A percentile compares a stretch with the other conserved stretches of the same genome.
Conservation (phyloP, 1,140 invertebrate species). For the Lepidostoma basale region DNA sequence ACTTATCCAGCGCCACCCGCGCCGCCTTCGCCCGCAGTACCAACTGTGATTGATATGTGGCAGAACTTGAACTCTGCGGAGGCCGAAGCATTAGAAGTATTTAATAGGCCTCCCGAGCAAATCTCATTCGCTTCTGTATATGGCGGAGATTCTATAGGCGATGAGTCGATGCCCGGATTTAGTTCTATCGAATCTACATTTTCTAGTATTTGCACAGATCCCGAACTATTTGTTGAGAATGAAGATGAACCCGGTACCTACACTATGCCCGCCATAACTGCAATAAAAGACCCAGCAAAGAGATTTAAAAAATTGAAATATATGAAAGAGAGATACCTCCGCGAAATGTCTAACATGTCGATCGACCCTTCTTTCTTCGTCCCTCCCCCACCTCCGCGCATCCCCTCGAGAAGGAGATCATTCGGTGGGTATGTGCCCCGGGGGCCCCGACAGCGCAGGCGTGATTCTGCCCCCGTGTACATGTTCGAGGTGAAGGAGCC, state of each 20-base stretch:
- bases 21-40: too few relatives aligned
- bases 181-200: background rate
- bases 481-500: background rate
- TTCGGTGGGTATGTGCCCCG: background rate
- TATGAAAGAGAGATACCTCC: background rate
- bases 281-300: conserved; percentile 9
- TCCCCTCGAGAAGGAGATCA: background rate
- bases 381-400: background rate
- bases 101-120: too few relatives aligned
- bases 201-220: background rate
- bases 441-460: background rate
- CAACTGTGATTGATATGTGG: too few relatives aligned
- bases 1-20: too few relatives aligned
- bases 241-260: background rate
- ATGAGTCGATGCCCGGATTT: background rate
- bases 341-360: background rate
- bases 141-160: background rate
- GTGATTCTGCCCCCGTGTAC: background rate
- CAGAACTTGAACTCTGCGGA: too few relatives aligned
- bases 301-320: conserved; percentile 1
- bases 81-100: too few relatives aligned
- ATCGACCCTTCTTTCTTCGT: background rate
- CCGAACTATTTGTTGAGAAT: background rate
- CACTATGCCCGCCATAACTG: background rate
- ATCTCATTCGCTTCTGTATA: too few relatives aligned